Evolutionary conservation across 2,888 invertebrate genomes (phyloP).

Genomic region (Phytoseiulus persimilis): DNA sequence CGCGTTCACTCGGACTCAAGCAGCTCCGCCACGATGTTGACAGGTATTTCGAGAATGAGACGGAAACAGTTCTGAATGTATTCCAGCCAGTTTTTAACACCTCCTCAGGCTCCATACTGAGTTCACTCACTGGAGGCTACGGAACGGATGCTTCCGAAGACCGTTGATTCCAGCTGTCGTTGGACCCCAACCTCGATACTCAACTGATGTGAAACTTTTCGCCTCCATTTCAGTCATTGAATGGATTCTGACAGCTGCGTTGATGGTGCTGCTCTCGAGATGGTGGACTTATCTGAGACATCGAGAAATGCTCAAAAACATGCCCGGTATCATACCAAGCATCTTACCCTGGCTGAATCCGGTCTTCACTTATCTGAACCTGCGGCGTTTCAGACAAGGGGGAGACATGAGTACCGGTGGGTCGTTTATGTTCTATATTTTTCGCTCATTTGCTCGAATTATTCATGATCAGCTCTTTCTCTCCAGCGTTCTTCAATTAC

Average conservation of each 20-base stretch:
- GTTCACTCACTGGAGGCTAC: too few relatives aligned
- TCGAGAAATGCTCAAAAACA: background rate
- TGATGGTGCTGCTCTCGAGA: background rate
- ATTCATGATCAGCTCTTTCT: background rate
- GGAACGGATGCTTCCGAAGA: too few relatives aligned
- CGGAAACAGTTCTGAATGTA: too few relatives aligned
- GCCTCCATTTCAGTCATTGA: background rate
- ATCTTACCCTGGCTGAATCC: background rate
- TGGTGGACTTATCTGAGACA: background rate
- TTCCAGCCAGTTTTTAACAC: too few relatives aligned
- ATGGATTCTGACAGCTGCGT: background rate
- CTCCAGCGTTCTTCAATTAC: background rate
- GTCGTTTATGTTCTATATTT: background rate
- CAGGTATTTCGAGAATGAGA: background rate
- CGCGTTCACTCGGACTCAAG: background rate
- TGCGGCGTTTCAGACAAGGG: background rate
- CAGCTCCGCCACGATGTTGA: background rate
- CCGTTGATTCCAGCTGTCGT: too few relatives aligned
- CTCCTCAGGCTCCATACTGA: too few relatives aligned
- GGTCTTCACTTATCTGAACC: background rate
- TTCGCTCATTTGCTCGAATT: background rate
- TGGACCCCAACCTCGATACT: too few relatives aligned
- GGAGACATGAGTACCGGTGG: background rate
- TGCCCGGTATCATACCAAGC: background rate
- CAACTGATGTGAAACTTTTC: background rate